These are phyloP conservation scores for Eulacestoma nigropectus DNA, from an alignment of 2,113 vertebrate species.

Conservation along the genomic window DNA sequence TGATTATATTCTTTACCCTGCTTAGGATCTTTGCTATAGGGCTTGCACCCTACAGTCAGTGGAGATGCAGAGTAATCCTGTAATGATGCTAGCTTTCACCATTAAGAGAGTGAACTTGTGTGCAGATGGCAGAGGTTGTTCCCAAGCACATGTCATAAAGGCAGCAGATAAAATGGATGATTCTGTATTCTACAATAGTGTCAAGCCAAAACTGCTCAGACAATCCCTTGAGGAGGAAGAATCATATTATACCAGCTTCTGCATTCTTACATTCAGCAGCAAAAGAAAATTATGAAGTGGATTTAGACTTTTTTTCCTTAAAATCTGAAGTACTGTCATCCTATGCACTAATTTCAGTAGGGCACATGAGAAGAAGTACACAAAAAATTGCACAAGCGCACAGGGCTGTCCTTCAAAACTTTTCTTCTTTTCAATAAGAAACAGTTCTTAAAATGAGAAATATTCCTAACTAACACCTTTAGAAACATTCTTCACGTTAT, in stretches of 20 bases:
- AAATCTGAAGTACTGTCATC: neutral
- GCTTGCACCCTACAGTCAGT: neutral
- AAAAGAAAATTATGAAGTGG: neutral
- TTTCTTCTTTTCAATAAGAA: neutral
- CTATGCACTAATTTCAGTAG: neutral
- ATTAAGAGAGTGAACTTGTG: neutral
- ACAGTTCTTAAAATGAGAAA: neutral
- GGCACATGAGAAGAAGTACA: neutral
- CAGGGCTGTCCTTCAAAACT: neutral
- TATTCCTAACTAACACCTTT: slow-evolving; percentile 1
- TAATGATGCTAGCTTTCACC: neutral
- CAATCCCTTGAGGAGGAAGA: neutral
- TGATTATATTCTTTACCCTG: neutral
- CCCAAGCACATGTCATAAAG: neutral
- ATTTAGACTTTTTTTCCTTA: neutral
- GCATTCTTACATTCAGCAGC: neutral
- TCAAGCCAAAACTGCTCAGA: neutral
- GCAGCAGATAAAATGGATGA: neutral
- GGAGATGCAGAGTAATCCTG: neutral
- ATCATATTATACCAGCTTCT: neutral
- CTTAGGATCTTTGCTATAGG: neutral
- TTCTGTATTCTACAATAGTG: neutral
- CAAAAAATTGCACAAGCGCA: neutral
- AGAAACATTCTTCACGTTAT: slow-evolving; percentile 26
- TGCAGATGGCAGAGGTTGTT: neutral